Evolutionary conservation across 2,888 invertebrate genomes (phyloP), one percentile per base, ranked within the genome.

Genomic region (Drosophila pegasa): DNA sequence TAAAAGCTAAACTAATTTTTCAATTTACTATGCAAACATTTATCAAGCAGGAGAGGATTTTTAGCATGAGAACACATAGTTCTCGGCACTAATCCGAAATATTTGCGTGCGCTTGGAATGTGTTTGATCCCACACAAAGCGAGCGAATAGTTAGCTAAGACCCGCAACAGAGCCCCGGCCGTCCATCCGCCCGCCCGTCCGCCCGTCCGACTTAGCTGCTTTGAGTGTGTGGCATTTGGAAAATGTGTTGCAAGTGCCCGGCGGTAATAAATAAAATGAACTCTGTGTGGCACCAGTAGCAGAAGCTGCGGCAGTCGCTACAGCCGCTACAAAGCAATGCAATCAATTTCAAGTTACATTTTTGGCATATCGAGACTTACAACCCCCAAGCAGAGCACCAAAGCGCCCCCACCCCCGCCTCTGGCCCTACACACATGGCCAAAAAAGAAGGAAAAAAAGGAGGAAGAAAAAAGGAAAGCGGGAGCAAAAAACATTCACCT

Each of bases 331-430:
- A 85, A 78, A 87, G 87, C 80, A 89, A 88, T 85, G 89, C 86
- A 84, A 84, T 89, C 83, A 88, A 89, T 84, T 89, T 87, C 71
- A 70, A 87, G 83, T 89, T 69, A 89, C 54, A 89, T 89, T 88
- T 82, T 87, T 80, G 88, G 82, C 82, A 82, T 87, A 82, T 88
- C 81, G 87, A 84, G 85, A 81, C 35, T 68, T 78, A 52, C 45
- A 33, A 14, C 54, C 22, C 40, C 41, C 40, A 35, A 29, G 51
- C 25, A 14, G 14, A n/a, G 16, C 31, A 25, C 35, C 27, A 47
- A 31, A 33, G 27, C 37, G 22, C 45, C 73, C 31, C 64, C 45
- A 8, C n/a, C 33, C 22, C 22, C 55, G 37, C 14, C 58, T 8
- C 29, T 35, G n/a, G 10, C n/a, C 20, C 37, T 14, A 29, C 67